phyloP scores from a whole-genome alignment of 2,113 vertebrate species.

The Platysternon megacephalum region DNA sequence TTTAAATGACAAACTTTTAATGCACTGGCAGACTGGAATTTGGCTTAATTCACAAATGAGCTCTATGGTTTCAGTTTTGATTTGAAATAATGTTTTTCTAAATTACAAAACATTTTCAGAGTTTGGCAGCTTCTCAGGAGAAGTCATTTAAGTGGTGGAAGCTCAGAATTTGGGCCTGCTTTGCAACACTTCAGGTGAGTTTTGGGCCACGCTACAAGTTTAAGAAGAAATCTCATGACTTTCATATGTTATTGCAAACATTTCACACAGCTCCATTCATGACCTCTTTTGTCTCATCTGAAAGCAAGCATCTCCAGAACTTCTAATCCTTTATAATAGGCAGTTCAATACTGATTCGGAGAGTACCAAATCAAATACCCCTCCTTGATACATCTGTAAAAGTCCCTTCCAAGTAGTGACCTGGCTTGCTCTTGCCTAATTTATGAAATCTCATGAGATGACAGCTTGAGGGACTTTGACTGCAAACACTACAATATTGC shows the following conservation, averaged over 20 bases:
- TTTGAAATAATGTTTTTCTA: neutral
- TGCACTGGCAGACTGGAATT: neutral
- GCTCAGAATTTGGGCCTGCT: neutral
- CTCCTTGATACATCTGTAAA: neutral
- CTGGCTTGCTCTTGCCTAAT: neutral
- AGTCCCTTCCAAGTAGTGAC: neutral
- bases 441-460: neutral
- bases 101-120: neutral
- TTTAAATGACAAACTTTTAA: neutral
- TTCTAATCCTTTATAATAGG: neutral
- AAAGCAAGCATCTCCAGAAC: neutral
- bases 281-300: neutral
- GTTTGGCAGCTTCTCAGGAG: neutral
- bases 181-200: neutral
- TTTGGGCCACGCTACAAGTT: neutral
- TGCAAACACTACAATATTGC: neutral
- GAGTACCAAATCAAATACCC: neutral
- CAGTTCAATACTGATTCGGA: neutral
- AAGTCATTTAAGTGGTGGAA: neutral
- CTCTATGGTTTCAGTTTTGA: neutral
- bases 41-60: neutral
- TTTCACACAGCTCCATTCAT: neutral
- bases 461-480: neutral
- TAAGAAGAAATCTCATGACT: neutral
- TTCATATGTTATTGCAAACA: neutral